These are phyloP conservation scores for Tamias sibiricus DNA, from an alignment of 2,113 vertebrate species.

Conservation along the genomic window DNA sequence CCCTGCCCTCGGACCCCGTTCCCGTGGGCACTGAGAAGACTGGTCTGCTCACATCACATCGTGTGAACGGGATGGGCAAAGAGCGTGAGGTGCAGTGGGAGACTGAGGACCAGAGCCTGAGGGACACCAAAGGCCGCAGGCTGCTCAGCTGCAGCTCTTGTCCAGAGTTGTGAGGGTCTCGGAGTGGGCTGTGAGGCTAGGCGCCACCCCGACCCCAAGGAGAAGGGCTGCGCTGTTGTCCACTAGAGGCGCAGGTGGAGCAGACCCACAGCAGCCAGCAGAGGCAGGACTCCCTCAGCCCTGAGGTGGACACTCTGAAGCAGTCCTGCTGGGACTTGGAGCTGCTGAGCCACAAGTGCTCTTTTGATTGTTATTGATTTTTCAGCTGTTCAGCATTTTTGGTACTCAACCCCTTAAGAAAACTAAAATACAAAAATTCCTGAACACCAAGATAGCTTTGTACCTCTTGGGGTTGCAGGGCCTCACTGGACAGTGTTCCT, in stretches of 20 bases:
- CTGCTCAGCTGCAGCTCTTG: background rate
- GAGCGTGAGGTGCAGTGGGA: background rate
- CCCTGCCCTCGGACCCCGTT: background rate
- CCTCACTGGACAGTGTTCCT: background rate
- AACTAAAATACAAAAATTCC: background rate
- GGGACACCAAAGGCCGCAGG: background rate
- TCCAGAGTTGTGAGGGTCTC: background rate
- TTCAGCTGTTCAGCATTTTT: background rate
- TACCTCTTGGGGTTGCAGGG: background rate
- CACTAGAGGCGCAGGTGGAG: conserved; percentile 89
- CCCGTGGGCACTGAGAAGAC: fast-evolving
- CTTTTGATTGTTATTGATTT: background rate
- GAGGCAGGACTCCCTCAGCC: conserved; percentile 90
- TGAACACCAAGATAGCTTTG: background rate
- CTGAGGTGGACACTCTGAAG: conserved; percentile 92
- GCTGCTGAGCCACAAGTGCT: conserved; percentile 88
- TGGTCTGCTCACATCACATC: background rate
- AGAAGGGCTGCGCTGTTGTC: too few relatives aligned
- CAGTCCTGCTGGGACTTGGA: conserved; percentile 95
- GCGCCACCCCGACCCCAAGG: too few relatives aligned
- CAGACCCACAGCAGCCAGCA: conserved; percentile 91
- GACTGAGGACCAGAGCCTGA: background rate
- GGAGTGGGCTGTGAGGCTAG: background rate
- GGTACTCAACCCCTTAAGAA: background rate
- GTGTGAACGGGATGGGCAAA: background rate